Conservation (phyloP, 2,797 vertebrate genomes). For the Schizopygopsis malacanthus region DNA sequence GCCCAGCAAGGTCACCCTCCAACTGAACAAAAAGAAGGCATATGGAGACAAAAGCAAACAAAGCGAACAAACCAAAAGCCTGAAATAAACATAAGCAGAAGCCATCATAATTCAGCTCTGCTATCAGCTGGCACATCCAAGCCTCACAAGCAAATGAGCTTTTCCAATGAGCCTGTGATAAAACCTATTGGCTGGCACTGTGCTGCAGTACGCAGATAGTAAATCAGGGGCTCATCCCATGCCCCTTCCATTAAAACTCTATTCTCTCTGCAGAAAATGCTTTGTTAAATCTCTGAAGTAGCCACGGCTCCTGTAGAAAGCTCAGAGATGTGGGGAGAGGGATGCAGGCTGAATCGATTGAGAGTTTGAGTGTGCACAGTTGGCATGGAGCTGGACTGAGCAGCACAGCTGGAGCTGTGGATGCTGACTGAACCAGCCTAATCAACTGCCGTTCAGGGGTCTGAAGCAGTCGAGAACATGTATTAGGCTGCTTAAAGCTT, state of each 20-base stretch:
- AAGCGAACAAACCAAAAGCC: slow-evolving; percentile 21
- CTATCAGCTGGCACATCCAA: slow-evolving; percentile 33
- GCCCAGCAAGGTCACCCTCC: slow-evolving; percentile 22
- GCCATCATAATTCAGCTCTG: slow-evolving; percentile 44
- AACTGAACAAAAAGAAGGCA: slow-evolving; percentile 1
- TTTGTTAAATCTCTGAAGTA: slow-evolving; percentile 32
- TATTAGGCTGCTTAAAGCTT: neutral
- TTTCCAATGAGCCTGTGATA: slow-evolving; percentile 51
- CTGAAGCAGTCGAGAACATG: neutral
- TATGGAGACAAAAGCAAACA: slow-evolving; percentile 35
- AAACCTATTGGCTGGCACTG: slow-evolving; percentile 52
- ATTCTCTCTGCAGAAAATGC: slow-evolving; percentile 57
- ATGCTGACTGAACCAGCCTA: slow-evolving; percentile 30
- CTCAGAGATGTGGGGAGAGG: slow-evolving; percentile 14
- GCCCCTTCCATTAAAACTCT: slow-evolving; percentile 59
- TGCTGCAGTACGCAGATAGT: slow-evolving; percentile 47
- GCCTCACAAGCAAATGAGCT: slow-evolving; percentile 50
- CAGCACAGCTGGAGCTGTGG: slow-evolving; percentile 42
- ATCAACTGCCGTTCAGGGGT: slow-evolving; percentile 22
- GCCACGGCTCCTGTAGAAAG: slow-evolving; percentile 24
- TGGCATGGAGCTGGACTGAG: slow-evolving; percentile 41
- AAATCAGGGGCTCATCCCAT: slow-evolving; percentile 55
- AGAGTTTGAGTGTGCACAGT: slow-evolving; percentile 43
- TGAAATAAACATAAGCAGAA: slow-evolving; percentile 22
- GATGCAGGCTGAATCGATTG: slow-evolving; percentile 34